Evolutionary conservation across 2,888 invertebrate species (phyloP).

Genomic region (Mycogona germanica): DNA sequence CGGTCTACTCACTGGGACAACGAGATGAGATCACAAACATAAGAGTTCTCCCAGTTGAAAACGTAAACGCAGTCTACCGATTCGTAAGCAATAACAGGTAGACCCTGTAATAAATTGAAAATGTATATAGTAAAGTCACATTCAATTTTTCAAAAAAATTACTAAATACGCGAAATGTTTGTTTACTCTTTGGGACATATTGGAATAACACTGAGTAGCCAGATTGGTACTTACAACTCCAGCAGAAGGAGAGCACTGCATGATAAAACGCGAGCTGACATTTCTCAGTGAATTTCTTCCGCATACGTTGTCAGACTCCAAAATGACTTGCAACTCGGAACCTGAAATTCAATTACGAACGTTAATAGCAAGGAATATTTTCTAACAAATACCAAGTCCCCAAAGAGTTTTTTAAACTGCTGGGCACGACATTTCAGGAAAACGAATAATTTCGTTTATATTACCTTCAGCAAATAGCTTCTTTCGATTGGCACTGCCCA

Average conservation of each 20-base stretch:
- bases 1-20: not conserved
- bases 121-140: not conserved
- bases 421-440: too few species aligned
- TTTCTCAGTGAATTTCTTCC: not conserved
- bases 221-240: constrained; percentile 2
- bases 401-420: too few species aligned
- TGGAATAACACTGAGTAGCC: not conserved
- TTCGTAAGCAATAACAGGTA: not conserved
- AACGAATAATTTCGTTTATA: too few species aligned
- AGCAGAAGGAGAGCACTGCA: constrained; percentile 3
- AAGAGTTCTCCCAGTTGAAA: constrained; percentile 2
- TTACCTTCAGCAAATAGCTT: not conserved
- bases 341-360: not conserved
- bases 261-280: not conserved
- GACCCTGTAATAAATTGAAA: constrained; percentile 4
- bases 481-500: not conserved
- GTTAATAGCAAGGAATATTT: not conserved
- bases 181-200: too few species aligned
- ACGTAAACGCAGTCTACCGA: constrained; percentile 7
- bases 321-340: constrained; percentile 1
- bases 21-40: not conserved
- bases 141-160: too few species aligned
- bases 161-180: too few species aligned
- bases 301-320: not conserved
- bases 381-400: too few species aligned